Conservation (phyloP, 2,797 vertebrate genomes). For the Poeciliopsis presidionis region DNA sequence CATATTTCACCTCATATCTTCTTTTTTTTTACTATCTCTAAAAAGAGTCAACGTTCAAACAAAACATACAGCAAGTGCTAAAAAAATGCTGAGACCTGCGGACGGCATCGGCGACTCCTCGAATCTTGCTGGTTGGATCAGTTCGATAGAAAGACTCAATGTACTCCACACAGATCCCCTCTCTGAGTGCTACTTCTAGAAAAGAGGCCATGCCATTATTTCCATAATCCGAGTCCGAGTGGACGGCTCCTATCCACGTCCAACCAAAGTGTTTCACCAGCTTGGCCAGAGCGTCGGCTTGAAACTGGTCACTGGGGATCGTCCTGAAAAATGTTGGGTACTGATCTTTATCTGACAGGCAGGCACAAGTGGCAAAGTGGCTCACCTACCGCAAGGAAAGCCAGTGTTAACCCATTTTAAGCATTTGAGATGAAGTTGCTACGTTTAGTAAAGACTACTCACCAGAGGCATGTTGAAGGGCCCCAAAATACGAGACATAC, state of each 20-base stretch:
- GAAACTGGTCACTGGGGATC: slow-evolving; percentile 78
- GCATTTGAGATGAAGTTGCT: not conserved
- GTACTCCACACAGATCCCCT: slow-evolving; percentile 76
- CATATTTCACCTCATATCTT: not conserved
- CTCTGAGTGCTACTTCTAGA: slow-evolving; percentile 56
- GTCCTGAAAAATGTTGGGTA: slow-evolving; percentile 80
- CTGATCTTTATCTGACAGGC: slow-evolving; percentile 76
- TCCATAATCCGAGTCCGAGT: slow-evolving; percentile 77
- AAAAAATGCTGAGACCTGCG: slow-evolving; percentile 46
- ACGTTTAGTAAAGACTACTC: slow-evolving; percentile 1
- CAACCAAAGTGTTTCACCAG: slow-evolving; percentile 72
- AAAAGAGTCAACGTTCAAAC: not conserved
- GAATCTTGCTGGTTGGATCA: slow-evolving; percentile 58
- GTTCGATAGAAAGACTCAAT: slow-evolving; percentile 56
- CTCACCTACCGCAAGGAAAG: slow-evolving; percentile 11
- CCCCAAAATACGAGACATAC: slow-evolving; percentile 66
- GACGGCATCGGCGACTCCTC: slow-evolving; percentile 68
- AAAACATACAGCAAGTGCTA: not conserved
- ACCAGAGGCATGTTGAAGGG: slow-evolving; percentile 73
- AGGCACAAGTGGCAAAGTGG: slow-evolving; percentile 78
- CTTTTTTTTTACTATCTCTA: not conserved
- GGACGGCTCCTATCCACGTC: slow-evolving; percentile 81
- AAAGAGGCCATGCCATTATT: slow-evolving; percentile 77
- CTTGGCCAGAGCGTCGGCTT: slow-evolving; percentile 69
- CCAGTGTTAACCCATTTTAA: not conserved